Evolutionary conservation across 2,888 invertebrate genomes (phyloP).

Genomic region (Trichopria drosophilae): DNA sequence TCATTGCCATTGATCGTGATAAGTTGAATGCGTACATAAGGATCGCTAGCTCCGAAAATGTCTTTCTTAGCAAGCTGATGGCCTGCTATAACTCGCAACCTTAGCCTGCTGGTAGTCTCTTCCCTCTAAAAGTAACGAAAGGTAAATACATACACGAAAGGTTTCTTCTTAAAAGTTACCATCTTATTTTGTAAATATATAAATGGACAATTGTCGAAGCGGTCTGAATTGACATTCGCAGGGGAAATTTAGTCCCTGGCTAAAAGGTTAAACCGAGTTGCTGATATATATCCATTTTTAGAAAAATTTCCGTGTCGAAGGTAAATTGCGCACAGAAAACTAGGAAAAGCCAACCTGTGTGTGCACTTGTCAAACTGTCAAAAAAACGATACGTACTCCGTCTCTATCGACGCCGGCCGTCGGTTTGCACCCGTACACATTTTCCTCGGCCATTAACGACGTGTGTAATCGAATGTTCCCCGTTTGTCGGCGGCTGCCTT

Average conservation of each 20-base stretch:
- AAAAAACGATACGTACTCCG: conserved; percentile 52
- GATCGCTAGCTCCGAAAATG: conserved; percentile 98
- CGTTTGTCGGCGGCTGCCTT: conserved; percentile 5
- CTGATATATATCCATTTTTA: no score
- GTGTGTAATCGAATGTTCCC: conserved; percentile 13
- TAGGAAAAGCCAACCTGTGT: conserved; percentile 43
- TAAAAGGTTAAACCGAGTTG: no score
- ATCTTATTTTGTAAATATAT: no score
- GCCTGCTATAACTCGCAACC: conserved; percentile 83
- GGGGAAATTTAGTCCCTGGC: no score
- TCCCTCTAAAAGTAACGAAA: conserved; percentile 71
- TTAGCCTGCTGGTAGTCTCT: conserved; percentile 79
- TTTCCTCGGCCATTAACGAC: conserved; percentile 58
- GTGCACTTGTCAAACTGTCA: conserved; percentile 48
- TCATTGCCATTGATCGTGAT: conserved; percentile 83
- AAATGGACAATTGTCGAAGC: no score
- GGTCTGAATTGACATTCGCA: no score
- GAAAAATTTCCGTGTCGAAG: conserved; percentile 3
- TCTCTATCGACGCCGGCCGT: conserved; percentile 53
- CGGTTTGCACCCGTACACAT: conserved; percentile 57
- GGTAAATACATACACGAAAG: no score
- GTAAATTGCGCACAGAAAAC: conserved; percentile 12
- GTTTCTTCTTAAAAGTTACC: no score
- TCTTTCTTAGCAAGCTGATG: conserved; percentile 96
- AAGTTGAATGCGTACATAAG: conserved; percentile 92